These are phyloP conservation scores for Columba livia DNA, from an alignment of 2,113 vertebrate genomes.

Conservation along the genomic window DNA sequence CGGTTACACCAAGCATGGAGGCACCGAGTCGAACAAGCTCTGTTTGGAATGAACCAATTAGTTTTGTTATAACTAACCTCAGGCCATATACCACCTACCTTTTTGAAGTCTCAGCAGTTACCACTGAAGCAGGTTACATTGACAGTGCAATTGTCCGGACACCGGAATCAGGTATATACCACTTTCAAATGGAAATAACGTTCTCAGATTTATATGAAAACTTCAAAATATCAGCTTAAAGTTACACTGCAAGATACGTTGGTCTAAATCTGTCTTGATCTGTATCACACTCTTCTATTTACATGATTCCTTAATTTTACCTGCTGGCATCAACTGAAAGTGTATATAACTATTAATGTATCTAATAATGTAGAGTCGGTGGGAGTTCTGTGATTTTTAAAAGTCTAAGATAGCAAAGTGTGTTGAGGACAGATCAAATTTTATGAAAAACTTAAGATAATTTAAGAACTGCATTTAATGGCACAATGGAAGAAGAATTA, in stretches of 20 bases:
- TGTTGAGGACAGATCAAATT: not conserved
- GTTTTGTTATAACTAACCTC: slow-evolving; percentile 86
- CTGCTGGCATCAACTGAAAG: not conserved
- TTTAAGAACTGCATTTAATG: not conserved
- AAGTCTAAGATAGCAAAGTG: not conserved
- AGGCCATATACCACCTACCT: slow-evolving; percentile 92
- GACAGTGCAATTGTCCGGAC: slow-evolving; percentile 92
- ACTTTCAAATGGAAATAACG: not conserved
- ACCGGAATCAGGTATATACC: slow-evolving; percentile 87
- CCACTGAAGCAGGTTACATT: slow-evolving; percentile 92
- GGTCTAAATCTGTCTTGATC: not conserved
- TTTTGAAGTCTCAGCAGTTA: slow-evolving; percentile 96
- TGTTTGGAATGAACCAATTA: slow-evolving; percentile 90
- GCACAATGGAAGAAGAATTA: not conserved
- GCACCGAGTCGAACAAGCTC: slow-evolving; percentile 77
- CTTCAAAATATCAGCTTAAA: not conserved
- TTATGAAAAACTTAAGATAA: not conserved
- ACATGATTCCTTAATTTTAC: not conserved
- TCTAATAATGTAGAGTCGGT: not conserved
- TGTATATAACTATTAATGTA: not conserved
- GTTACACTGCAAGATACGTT: not conserved
- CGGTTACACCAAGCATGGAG: slow-evolving; percentile 64
- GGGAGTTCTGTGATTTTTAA: not conserved
- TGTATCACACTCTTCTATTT: not conserved
- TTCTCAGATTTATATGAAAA: not conserved